Evolutionary conservation across 2,113 vertebrate genomes (phyloP).

Genomic region (Brachyhypopomus gauderio): DNA sequence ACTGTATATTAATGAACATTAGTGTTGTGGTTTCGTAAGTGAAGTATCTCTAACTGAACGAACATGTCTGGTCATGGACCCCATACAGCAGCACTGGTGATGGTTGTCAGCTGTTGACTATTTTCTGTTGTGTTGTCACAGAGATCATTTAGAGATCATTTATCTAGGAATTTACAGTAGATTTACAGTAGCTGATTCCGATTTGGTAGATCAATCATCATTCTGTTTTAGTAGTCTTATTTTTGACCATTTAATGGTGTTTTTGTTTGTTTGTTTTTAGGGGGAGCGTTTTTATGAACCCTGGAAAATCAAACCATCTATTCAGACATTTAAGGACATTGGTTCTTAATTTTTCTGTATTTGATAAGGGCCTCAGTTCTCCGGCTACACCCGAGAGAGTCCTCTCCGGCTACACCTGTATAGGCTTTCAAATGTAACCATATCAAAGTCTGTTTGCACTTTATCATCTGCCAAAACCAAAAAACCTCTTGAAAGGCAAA

Average conservation of each 20-base stretch:
- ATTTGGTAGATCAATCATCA: too few species aligned
- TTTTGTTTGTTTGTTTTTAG: background rate
- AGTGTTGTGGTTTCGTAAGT: background rate
- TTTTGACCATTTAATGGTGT: background rate
- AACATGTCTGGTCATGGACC: background rate
- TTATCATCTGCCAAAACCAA: background rate
- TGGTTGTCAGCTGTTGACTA: too few species aligned
- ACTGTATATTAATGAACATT: background rate
- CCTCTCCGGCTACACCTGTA: background rate
- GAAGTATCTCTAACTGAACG: background rate
- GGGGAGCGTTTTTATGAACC: background rate
- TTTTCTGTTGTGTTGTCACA: too few species aligned
- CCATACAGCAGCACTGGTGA: too few species aligned
- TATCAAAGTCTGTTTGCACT: slow-evolving; percentile 14
- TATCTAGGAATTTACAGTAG: too few species aligned
- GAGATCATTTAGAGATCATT: too few species aligned
- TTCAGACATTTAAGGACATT: background rate
- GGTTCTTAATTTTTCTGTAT: background rate
- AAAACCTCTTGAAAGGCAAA: background rate
- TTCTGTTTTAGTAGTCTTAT: too few species aligned
- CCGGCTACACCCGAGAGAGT: background rate
- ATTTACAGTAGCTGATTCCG: too few species aligned
- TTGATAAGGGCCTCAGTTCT: background rate
- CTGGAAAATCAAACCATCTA: background rate
- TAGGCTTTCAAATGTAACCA: slow-evolving; percentile 5